phyloP scores from a whole-genome alignment of 2,797 vertebrate genomes.

The Scleropages formosus region DNA sequence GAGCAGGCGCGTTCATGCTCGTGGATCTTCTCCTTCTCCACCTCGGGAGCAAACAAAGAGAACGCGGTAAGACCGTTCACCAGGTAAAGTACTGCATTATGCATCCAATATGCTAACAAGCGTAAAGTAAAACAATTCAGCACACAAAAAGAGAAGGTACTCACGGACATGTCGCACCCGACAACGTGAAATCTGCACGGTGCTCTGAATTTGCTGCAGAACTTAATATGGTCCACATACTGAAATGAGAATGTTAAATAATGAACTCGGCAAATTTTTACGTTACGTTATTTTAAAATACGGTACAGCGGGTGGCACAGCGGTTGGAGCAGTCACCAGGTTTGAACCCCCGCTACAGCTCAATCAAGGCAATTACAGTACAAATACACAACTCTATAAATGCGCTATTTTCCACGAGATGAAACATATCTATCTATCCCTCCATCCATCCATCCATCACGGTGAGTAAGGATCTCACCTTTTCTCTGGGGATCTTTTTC shows the following conservation, averaged over 20 bases:
- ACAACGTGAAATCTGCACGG: constrained; percentile 87
- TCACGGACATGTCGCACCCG: constrained; percentile 88
- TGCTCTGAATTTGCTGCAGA: constrained; percentile 84
- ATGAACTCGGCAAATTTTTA: too few relatives aligned
- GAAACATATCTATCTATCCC: too few relatives aligned
- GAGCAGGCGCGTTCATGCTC: constrained; percentile 84
- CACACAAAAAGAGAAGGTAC: constrained; percentile 46
- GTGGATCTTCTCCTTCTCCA: constrained; percentile 81
- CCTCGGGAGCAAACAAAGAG: constrained; percentile 60
- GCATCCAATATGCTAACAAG: too few relatives aligned
- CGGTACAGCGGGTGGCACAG: too few relatives aligned
- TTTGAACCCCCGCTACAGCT: too few relatives aligned
- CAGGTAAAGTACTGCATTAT: too few relatives aligned
- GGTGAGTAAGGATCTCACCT: constrained; percentile 61
- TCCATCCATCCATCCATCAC: neutral
- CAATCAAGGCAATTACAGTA: too few relatives aligned
- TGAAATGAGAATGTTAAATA: constrained; percentile 57
- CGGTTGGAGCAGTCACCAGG: too few relatives aligned
- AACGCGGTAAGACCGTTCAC: neutral
- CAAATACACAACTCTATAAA: too few relatives aligned
- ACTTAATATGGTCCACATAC: constrained; percentile 92
- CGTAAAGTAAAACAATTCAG: too few relatives aligned
- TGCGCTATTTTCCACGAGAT: too few relatives aligned
- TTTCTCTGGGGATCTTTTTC: constrained; percentile 89
- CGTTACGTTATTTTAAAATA: too few relatives aligned